Evolutionary conservation across 2,113 vertebrate species (phyloP).

Genomic region (Lipophrys pholis): DNA sequence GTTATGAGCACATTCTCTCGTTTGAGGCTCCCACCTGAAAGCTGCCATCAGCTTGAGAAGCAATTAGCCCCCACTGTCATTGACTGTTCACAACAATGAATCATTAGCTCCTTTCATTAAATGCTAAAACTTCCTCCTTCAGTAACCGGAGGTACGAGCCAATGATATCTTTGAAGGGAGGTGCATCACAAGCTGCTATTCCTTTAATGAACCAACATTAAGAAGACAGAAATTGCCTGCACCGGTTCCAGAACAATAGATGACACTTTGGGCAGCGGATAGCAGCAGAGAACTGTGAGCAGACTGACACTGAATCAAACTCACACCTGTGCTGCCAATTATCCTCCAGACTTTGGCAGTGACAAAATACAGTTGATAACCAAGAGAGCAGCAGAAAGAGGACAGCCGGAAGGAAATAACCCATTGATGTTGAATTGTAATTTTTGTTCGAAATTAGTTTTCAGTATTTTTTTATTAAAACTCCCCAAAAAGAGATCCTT

Average conservation of each 20-base stretch:
- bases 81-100: conserved; percentile 33
- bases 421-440: background rate
- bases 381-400: background rate
- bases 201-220: conserved; percentile 28
- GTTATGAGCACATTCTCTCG: conserved; percentile 2
- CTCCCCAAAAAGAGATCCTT: background rate
- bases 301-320: conserved; percentile 37
- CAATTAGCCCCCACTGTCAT: conserved; percentile 44
- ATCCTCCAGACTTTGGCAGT: conserved; percentile 21
- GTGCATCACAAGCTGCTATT: background rate
- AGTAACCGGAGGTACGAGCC: conserved; percentile 4
- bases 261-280: conserved; percentile 4
- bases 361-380: conserved; percentile 4
- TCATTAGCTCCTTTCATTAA: conserved; percentile 26
- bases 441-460: background rate
- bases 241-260: conserved; percentile 3
- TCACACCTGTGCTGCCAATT: conserved; percentile 51
- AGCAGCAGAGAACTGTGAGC: conserved; percentile 15
- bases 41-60: conserved; percentile 18
- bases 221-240: conserved; percentile 17
- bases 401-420: background rate
- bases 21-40: conserved; percentile 17
- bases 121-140: background rate
- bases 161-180: conserved; percentile 15
- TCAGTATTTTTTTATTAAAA: background rate